These are phyloP conservation scores for Nasonia oneida DNA, from an alignment of 2,888 invertebrate species.

Conservation along the genomic window DNA sequence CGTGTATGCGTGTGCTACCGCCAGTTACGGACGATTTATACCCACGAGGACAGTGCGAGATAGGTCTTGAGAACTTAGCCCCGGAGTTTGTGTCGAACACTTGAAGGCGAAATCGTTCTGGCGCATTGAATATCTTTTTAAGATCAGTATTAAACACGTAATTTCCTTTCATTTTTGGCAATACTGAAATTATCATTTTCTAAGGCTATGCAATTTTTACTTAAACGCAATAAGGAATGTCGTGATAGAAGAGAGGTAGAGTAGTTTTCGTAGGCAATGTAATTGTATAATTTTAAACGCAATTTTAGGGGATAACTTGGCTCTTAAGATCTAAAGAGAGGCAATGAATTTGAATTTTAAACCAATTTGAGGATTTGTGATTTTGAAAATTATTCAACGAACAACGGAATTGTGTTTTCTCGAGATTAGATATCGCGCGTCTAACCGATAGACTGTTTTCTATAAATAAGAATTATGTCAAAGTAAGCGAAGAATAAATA, in stretches of 20 bases:
- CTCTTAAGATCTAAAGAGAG: constrained; percentile 10
- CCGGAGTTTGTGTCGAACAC: neutral
- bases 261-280: neutral
- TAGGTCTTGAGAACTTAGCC: neutral
- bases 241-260: constrained; percentile 21
- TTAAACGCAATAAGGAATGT: constrained; percentile 23
- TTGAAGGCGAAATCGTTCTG: neutral
- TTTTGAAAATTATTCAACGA: constrained; percentile 1
- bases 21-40: too few relatives aligned
- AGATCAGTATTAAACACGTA: too few relatives aligned
- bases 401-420: constrained; percentile 22
- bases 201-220: neutral
- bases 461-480: constrained; percentile 32
- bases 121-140: neutral
- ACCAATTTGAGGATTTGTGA: neutral
- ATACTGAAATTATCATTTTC: too few relatives aligned
- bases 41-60: too few relatives aligned
- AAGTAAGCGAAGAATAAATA: neutral
- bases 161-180: too few relatives aligned
- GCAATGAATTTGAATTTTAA: neutral
- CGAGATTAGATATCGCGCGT: constrained; percentile 54
- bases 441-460: constrained; percentile 54
- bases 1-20: too few relatives aligned
- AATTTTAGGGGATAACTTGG: neutral
- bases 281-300: neutral